A percentile compares a stretch with the other conserved stretches of the same genome.
These are phyloP conservation scores for Myiagra hebetior DNA, from an alignment of 2,113 vertebrate species.

Conservation along the genomic window DNA sequence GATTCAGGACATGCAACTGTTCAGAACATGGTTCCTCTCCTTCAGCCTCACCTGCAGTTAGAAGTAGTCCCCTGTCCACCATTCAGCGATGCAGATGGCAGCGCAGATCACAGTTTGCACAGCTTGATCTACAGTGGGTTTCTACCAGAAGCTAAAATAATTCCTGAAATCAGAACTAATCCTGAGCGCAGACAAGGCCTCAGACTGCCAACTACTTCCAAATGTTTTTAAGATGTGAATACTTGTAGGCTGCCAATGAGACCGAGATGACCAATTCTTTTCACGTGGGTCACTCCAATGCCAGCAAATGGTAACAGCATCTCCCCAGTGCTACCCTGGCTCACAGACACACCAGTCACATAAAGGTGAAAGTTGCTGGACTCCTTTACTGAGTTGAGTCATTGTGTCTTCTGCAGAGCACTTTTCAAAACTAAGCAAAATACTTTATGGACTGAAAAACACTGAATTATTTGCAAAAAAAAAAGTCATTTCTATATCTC, in stretches of 20 bases:
- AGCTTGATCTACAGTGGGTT: neutral
- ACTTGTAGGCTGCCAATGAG: neutral
- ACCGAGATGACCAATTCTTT: neutral
- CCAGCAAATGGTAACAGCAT: neutral
- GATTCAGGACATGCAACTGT: neutral
- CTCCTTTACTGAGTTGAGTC: neutral
- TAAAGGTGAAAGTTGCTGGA: neutral
- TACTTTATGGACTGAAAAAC: neutral
- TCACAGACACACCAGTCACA: neutral
- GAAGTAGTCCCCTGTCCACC: neutral
- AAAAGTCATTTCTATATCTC: neutral
- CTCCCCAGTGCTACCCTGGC: neutral
- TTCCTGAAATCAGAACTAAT: constrained; percentile 28
- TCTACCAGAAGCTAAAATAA: constrained; percentile 32
- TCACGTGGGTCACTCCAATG: neutral
- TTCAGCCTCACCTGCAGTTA: neutral
- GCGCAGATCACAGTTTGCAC: neutral
- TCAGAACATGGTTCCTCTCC: neutral
- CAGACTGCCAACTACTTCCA: neutral
- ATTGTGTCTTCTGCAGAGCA: neutral
- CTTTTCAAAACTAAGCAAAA: constrained; percentile 39
- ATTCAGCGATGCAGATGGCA: neutral
- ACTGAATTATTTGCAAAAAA: constrained; percentile 35
- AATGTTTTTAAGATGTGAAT: constrained; percentile 26
- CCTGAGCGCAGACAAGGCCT: neutral